A percentile compares a stretch with the other conserved stretches of the same genome.
These are phyloP conservation scores for Chalcosyrphus nemorum DNA, from an alignment of 2,888 invertebrate genomes.

Conservation along the genomic window DNA sequence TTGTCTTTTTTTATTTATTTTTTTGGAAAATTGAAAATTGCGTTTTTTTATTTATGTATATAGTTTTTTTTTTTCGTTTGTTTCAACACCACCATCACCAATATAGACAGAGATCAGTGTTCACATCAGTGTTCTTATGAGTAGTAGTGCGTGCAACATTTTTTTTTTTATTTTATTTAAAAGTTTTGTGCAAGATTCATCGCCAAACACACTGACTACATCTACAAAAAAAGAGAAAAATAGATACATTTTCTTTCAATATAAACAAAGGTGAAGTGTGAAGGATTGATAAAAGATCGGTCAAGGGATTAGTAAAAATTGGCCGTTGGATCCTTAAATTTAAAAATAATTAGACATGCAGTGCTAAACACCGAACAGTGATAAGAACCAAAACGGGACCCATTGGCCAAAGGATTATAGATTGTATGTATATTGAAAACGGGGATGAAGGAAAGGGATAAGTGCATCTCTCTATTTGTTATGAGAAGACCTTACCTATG, in stretches of 20 bases:
- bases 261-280: conserved; percentile 27
- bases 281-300: conserved; percentile 25
- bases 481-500: conserved; percentile 90
- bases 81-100: conserved; percentile 72
- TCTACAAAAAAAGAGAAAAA: conserved; percentile 85
- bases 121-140: conserved; percentile 75
- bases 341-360: conserved; percentile 46
- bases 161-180: conserved; percentile 55
- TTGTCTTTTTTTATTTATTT: conserved; percentile 3
- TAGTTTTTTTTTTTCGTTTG: conserved; percentile 28
- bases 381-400: conserved; percentile 13
- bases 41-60: conserved; percentile 11
- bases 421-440: background rate
- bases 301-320: conserved; percentile 22
- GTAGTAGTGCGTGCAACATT: conserved; percentile 74
- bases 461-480: background rate
- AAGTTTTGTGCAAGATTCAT: conserved; percentile 83
- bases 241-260: conserved; percentile 68
- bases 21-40: conserved; percentile 40
- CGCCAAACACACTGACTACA: conserved; percentile 95
- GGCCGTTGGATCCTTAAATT: conserved; percentile 27
- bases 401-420: background rate
- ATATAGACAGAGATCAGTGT: conserved; percentile 77
- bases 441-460: background rate
- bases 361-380: conserved; percentile 37